Evolutionary conservation across 2,113 vertebrate genomes (phyloP).

Genomic region (Pseudorhombus dupliciocellatus): DNA sequence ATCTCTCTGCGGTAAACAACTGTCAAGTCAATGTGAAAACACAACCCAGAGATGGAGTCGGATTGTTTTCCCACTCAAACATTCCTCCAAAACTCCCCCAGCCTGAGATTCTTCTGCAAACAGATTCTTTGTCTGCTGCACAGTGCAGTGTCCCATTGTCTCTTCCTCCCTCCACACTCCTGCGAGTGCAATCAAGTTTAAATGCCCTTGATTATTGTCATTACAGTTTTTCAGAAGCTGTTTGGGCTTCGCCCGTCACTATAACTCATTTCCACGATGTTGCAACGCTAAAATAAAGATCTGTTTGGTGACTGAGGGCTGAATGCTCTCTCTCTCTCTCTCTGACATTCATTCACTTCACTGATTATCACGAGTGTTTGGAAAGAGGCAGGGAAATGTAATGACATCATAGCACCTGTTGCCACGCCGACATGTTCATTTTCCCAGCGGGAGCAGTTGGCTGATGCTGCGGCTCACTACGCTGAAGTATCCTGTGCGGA

Average conservation of each 20-base stretch:
- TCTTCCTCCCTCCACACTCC: background rate
- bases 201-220: constrained; percentile 34
- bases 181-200: constrained; percentile 28
- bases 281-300: constrained; percentile 19
- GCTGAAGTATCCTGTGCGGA: constrained; percentile 17
- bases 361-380: constrained; percentile 16
- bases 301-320: constrained; percentile 11
- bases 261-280: constrained; percentile 11
- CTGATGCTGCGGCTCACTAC: constrained; percentile 8
- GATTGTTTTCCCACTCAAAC: constrained; percentile 66
- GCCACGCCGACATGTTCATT: constrained; percentile 32
- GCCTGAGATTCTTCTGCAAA: constrained; percentile 53
- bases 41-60: constrained; percentile 41
- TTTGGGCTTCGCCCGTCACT: constrained; percentile 14
- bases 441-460: constrained; percentile 39
- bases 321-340: background rate
- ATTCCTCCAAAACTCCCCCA: constrained; percentile 66
- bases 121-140: constrained; percentile 59
- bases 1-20: constrained; percentile 56
- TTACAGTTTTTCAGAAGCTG: constrained; percentile 42
- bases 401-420: constrained; percentile 64
- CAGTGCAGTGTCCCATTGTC: constrained; percentile 40
- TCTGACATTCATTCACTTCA: constrained; percentile 6
- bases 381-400: constrained; percentile 5
- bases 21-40: constrained; percentile 57